phyloP scores from a whole-genome alignment of 2,797 vertebrate genomes.

The Takifugu rubripes region DNA sequence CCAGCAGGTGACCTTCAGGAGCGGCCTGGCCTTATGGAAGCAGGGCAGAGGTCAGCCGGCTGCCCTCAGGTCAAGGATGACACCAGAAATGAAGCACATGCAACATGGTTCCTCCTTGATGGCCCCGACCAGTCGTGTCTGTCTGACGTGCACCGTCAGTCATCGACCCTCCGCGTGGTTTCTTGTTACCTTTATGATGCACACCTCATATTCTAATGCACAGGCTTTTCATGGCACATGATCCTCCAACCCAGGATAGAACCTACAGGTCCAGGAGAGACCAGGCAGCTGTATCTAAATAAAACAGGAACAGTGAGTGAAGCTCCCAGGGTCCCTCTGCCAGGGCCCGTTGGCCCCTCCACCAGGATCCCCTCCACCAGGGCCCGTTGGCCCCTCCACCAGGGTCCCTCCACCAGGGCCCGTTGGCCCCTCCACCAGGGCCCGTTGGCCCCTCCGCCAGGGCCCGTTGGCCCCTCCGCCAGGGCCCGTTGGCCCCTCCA shows the following conservation, averaged over 20 bases:
- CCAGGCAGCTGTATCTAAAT: constrained; percentile 66
- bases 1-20: neutral
- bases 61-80: constrained; percentile 33
- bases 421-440: too few relatives aligned
- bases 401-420: too few relatives aligned
- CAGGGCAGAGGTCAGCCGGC: constrained; percentile 53
- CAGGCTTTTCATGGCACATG: constrained; percentile 64
- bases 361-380: too few relatives aligned
- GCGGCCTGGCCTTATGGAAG: too few relatives aligned
- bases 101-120: constrained; percentile 9
- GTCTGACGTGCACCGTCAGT: neutral
- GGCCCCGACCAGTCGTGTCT: constrained; percentile 17
- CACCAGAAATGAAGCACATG: neutral
- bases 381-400: too few relatives aligned
- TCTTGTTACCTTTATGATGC: constrained; percentile 13
- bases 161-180: neutral
- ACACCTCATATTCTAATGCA: constrained; percentile 58
- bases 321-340: constrained; percentile 32
- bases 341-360: constrained; percentile 34
- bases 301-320: constrained; percentile 60
- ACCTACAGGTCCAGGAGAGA: constrained; percentile 46
- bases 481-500: too few relatives aligned
- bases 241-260: constrained; percentile 60
- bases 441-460: too few relatives aligned
- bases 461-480: too few relatives aligned